Conservation (phyloP, 2,797 vertebrate genomes). For the Eleutherodactylus coqui region DNA sequence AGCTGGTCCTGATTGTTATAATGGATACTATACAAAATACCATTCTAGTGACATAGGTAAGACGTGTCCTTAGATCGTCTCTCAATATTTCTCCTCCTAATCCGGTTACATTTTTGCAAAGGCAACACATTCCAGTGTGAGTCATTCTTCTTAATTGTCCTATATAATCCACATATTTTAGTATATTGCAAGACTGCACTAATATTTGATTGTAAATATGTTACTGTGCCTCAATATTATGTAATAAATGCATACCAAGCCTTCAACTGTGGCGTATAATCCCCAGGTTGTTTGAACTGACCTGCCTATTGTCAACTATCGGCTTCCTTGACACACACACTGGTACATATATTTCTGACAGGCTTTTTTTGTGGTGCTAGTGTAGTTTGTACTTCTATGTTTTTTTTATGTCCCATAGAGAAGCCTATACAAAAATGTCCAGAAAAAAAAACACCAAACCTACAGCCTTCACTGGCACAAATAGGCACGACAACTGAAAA, state of each 20-base stretch:
- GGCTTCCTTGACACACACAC: too few species aligned
- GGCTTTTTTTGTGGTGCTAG: too few species aligned
- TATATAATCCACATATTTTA: not conserved
- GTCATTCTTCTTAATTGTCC: not conserved
- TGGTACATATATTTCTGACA: too few species aligned
- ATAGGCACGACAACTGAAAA: too few species aligned
- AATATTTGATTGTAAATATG: not conserved
- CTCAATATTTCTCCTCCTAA: not conserved
- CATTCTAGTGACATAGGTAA: not conserved
- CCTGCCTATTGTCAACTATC: not conserved
- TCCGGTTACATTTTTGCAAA: not conserved
- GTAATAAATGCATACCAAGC: not conserved
- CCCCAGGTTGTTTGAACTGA: not conserved
- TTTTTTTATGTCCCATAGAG: too few species aligned
- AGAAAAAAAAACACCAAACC: too few species aligned
- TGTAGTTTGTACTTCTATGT: too few species aligned
- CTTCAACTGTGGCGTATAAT: not conserved
- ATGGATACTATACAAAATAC: not conserved
- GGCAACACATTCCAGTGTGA: conserved; percentile 13
- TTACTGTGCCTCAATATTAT: not conserved
- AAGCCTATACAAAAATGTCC: too few species aligned
- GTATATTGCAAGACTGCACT: not conserved
- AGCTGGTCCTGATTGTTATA: too few species aligned
- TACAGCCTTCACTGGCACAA: too few species aligned
- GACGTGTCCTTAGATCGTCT: not conserved